phyloP scores from a whole-genome alignment of 2,113 vertebrate species.

The Abramis brama region DNA sequence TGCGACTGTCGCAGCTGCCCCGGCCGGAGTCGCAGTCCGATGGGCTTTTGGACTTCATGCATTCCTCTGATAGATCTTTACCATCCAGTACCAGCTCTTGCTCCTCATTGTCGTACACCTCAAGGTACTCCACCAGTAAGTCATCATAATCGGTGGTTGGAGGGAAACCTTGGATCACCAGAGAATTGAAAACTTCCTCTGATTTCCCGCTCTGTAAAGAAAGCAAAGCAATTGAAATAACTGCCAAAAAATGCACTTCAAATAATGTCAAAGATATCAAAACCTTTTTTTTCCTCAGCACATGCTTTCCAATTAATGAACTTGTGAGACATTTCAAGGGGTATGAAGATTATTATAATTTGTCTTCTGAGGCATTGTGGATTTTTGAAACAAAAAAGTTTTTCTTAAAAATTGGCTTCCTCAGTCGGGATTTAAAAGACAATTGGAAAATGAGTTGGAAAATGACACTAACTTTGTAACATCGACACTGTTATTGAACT shows the following conservation, averaged over 20 bases:
- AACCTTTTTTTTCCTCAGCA: neutral
- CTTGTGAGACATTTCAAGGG: too few relatives aligned
- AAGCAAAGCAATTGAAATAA: constrained; percentile 17
- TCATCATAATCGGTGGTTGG: constrained; percentile 84
- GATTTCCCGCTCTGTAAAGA: constrained; percentile 83
- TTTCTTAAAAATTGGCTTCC: too few relatives aligned
- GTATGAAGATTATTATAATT: too few relatives aligned
- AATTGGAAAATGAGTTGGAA: too few relatives aligned
- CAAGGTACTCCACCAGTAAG: constrained; percentile 87
- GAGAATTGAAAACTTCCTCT: constrained; percentile 83
- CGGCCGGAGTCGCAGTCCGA: constrained; percentile 87
- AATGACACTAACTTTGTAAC: too few relatives aligned
- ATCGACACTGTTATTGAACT: too few relatives aligned
- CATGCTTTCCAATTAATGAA: neutral
- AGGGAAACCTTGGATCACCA: constrained; percentile 86
- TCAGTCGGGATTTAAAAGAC: too few relatives aligned
- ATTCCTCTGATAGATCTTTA: constrained; percentile 67
- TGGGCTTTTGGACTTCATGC: constrained; percentile 70
- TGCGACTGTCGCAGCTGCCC: constrained; percentile 90
- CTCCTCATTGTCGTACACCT: constrained; percentile 84
- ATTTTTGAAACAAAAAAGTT: too few relatives aligned
- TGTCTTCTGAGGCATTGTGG: too few relatives aligned
- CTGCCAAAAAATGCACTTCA: neutral
- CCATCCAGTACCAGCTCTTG: constrained; percentile 76
- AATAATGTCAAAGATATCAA: neutral